A percentile compares a stretch with the other conserved stretches of the same genome.
Evolutionary conservation across 2,797 vertebrate genomes (phyloP).

Genomic region (Rhynchotus rufescens): DNA sequence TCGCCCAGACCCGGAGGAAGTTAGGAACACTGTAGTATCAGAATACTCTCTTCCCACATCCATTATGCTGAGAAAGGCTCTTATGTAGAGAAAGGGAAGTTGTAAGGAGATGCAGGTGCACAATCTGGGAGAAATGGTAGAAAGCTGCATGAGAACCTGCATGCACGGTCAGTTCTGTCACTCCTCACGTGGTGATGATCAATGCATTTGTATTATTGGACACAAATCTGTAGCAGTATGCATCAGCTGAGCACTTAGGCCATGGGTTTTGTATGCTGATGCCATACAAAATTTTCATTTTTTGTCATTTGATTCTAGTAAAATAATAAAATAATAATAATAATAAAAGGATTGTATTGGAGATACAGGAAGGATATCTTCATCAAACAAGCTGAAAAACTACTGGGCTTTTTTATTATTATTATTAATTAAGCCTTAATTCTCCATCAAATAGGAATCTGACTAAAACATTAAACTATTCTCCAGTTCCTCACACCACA

Average conservation of each 20-base stretch:
- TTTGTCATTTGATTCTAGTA: background rate
- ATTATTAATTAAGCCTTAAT: conserved; percentile 34
- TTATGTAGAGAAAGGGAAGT: accelerated
- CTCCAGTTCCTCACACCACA: background rate
- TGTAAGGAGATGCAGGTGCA: background rate
- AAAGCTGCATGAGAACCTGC: background rate
- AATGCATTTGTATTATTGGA: background rate
- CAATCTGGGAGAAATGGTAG: background rate
- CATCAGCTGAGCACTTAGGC: background rate
- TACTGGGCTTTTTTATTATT: background rate
- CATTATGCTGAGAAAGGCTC: background rate
- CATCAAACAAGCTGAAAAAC: conserved; percentile 22
- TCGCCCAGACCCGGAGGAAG: background rate
- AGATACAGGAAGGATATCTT: background rate
- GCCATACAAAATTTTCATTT: background rate
- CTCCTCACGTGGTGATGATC: background rate
- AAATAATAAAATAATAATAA: background rate
- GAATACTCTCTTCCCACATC: background rate
- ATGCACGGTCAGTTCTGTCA: background rate
- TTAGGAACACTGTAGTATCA: accelerated
- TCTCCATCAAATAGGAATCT: conserved; percentile 21
- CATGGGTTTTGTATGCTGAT: background rate
- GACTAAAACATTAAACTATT: conserved; percentile 46
- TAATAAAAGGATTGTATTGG: background rate
- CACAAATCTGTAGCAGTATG: background rate